A percentile compares a stretch with the other conserved stretches of the same genome.
Evolutionary conservation across 2,113 vertebrate genomes (phyloP).

Genomic region (Tragelaphus scriptus): DNA sequence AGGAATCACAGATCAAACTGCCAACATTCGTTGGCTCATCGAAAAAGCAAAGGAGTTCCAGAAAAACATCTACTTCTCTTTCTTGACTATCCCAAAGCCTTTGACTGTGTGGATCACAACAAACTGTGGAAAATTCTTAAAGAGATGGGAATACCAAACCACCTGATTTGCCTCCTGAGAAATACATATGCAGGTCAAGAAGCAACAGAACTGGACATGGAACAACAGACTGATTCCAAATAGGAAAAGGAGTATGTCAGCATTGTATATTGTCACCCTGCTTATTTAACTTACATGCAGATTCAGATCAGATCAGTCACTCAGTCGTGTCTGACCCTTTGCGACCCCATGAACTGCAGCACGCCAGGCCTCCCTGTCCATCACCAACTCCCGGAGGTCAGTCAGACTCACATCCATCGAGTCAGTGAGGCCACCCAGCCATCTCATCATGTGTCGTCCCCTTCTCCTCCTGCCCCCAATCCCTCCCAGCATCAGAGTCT

Average conservation of each 20-base stretch:
- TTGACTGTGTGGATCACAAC: not conserved
- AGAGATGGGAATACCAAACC: not conserved
- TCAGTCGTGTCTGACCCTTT: too few relatives aligned
- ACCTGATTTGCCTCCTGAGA: not conserved
- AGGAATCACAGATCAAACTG: not conserved
- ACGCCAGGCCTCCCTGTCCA: too few relatives aligned
- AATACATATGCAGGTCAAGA: not conserved
- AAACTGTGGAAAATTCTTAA: not conserved
- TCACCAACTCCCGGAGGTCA: too few relatives aligned
- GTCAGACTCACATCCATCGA: too few relatives aligned
- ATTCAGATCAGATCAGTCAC: too few relatives aligned
- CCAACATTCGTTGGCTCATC: not conserved
- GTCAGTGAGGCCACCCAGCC: too few relatives aligned
- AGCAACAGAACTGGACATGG: not conserved
- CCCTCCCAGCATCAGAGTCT: too few relatives aligned
- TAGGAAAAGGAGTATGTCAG: not conserved
- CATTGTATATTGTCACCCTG: accelerated
- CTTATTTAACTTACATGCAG: not conserved
- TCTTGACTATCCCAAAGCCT: not conserved
- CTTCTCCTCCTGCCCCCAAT: too few relatives aligned
- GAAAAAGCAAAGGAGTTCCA: not conserved
- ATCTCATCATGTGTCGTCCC: too few relatives aligned
- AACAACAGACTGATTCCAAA: not conserved
- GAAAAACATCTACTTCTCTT: not conserved
- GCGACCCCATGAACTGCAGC: too few relatives aligned